Conservation (phyloP, 2,888 invertebrate species). For the Tachina fera region DNA sequence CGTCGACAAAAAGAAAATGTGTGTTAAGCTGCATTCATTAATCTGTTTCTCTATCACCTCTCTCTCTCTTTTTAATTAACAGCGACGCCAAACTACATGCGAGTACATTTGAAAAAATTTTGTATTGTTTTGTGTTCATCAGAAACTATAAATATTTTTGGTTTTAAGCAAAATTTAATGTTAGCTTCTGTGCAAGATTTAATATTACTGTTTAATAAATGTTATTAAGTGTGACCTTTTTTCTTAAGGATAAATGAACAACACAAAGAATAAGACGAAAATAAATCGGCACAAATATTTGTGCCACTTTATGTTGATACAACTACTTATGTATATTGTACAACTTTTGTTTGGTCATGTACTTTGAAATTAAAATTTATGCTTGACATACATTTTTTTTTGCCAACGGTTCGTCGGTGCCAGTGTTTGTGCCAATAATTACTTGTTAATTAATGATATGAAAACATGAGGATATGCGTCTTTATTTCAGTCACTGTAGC, state of each 20-base stretch:
- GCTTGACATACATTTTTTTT: conserved; percentile 43
- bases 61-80: too few species aligned
- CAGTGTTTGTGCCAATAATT: conserved; percentile 48
- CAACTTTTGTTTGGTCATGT: conserved; percentile 1
- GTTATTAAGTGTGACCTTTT: neutral
- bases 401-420: conserved; percentile 21
- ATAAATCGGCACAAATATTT: conserved; percentile 6
- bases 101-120: too few species aligned
- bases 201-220: neutral
- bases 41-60: too few species aligned
- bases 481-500: neutral
- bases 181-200: too few species aligned
- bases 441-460: conserved; percentile 63
- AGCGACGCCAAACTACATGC: too few species aligned
- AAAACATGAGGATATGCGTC: conserved; percentile 28
- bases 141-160: too few species aligned
- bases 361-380: conserved; percentile 49
- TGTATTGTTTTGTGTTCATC: too few species aligned
- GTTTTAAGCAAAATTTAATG: too few species aligned
- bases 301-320: conserved; percentile 12
- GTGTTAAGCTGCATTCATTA: too few species aligned
- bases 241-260: conserved; percentile 3
- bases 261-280: neutral
- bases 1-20: too few species aligned
- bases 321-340: neutral